Evolutionary conservation across 2,797 vertebrate species (phyloP).

Genomic region (Paguma larvata): DNA sequence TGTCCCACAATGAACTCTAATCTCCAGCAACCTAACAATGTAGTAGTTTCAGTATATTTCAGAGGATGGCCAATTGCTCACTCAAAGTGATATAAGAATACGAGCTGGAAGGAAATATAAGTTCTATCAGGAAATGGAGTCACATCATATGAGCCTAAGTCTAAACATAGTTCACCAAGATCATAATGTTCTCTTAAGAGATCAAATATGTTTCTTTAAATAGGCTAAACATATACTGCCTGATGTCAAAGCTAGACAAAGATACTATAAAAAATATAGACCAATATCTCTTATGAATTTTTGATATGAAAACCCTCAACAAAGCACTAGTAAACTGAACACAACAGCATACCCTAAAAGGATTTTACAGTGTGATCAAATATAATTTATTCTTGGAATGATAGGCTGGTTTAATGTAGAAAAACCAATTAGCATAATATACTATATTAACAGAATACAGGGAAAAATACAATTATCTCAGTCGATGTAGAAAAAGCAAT

Average conservation of each 20-base stretch:
- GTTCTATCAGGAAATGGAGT: slow-evolving; percentile 1
- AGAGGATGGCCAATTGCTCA: background rate
- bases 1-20: background rate
- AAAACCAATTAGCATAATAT: background rate
- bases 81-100: background rate
- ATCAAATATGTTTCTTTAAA: background rate
- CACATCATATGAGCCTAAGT: background rate
- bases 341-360: background rate
- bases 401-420: background rate
- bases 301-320: background rate
- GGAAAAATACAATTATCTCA: background rate
- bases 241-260: background rate
- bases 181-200: background rate
- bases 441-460: background rate
- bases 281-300: background rate
- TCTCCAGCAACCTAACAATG: background rate
- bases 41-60: background rate
- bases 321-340: background rate
- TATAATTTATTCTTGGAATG: no score
- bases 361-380: background rate
- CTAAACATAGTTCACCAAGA: slow-evolving; percentile 7
- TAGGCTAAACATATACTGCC: background rate
- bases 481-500: background rate
- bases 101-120: background rate
- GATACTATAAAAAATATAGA: background rate